These are phyloP conservation scores for Pollachius pollachius DNA, from an alignment of 2,113 vertebrate species.

Conservation along the genomic window DNA sequence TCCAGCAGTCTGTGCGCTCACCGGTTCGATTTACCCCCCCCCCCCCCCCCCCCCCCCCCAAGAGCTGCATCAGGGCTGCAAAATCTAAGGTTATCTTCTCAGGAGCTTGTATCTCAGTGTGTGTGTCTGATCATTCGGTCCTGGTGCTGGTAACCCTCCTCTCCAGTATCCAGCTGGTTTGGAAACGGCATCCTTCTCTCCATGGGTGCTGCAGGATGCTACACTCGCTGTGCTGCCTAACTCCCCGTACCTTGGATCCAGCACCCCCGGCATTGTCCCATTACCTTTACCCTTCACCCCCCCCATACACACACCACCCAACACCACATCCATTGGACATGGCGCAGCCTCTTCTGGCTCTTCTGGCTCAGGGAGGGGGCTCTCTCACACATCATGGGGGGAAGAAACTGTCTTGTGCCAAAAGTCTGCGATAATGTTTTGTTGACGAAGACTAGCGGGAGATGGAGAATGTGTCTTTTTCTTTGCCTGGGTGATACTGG, in stretches of 20 bases:
- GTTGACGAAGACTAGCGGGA: too few species aligned
- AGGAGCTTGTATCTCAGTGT: too few species aligned
- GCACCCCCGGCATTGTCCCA: conserved; percentile 62
- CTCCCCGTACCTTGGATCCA: conserved; percentile 59
- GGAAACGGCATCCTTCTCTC: conserved; percentile 40
- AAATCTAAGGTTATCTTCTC: neutral
- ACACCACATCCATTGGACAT: too few species aligned
- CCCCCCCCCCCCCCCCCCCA: neutral
- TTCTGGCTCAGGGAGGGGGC: too few species aligned
- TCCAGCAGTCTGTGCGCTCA: too few species aligned
- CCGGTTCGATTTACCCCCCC: neutral
- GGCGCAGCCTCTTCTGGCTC: too few species aligned
- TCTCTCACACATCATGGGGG: too few species aligned
- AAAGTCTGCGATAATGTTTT: too few species aligned
- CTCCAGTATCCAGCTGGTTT: conserved; percentile 46
- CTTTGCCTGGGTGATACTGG: too few species aligned
- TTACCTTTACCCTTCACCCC: conserved; percentile 41
- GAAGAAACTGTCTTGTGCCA: too few species aligned
- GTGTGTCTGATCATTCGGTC: too few species aligned
- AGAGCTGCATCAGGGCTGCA: neutral
- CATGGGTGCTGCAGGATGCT: conserved; percentile 46
- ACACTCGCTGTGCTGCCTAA: conserved; percentile 51
- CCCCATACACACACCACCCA: neutral
- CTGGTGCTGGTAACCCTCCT: neutral
- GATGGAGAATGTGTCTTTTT: too few species aligned